A percentile compares a stretch with the other conserved stretches of the same genome.
phyloP scores from a whole-genome alignment of 2,797 vertebrate species.

The Danio jaintianensis region DNA sequence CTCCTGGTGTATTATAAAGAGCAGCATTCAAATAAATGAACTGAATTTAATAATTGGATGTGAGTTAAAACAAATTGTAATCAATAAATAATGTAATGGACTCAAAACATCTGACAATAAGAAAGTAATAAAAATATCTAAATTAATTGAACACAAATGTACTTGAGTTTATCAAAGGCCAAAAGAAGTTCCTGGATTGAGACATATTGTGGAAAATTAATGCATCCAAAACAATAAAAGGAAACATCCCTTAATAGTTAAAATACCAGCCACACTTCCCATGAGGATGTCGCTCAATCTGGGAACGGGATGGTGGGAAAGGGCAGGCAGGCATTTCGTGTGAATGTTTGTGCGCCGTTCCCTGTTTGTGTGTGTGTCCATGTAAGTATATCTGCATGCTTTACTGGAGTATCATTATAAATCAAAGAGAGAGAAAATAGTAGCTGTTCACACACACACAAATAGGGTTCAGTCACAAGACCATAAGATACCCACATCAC shows the following conservation, averaged over 20 bases:
- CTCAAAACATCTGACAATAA: not conserved
- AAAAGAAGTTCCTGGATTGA: constrained; percentile 22
- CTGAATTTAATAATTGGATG: not conserved
- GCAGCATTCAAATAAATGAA: too few species aligned
- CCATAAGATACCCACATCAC: constrained; percentile 22
- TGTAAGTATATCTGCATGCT: constrained; percentile 36
- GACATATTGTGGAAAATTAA: constrained; percentile 16
- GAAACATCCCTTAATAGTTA: constrained; percentile 45
- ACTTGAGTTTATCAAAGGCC: constrained; percentile 42
- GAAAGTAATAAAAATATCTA: not conserved
- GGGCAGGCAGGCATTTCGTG: constrained; percentile 40
- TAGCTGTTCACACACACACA: constrained; percentile 31
- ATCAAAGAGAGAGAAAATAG: constrained; percentile 51
- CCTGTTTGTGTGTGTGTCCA: constrained; percentile 45
- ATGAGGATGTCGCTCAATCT: constrained; percentile 49
- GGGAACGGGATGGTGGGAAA: constrained; percentile 57
- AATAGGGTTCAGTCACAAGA: constrained; percentile 23
- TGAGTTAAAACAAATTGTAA: not conserved
- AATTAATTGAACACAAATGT: constrained; percentile 19
- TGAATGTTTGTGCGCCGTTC: constrained; percentile 8
- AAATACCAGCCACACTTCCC: constrained; percentile 44
- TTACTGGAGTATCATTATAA: constrained; percentile 51
- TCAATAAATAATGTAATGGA: not conserved
- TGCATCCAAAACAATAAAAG: constrained; percentile 52
- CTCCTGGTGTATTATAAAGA: too few species aligned